Base-by-base conservation (phyloP, 2,888 invertebrate genomes). In the Barypeithes pellucidus region DNA sequence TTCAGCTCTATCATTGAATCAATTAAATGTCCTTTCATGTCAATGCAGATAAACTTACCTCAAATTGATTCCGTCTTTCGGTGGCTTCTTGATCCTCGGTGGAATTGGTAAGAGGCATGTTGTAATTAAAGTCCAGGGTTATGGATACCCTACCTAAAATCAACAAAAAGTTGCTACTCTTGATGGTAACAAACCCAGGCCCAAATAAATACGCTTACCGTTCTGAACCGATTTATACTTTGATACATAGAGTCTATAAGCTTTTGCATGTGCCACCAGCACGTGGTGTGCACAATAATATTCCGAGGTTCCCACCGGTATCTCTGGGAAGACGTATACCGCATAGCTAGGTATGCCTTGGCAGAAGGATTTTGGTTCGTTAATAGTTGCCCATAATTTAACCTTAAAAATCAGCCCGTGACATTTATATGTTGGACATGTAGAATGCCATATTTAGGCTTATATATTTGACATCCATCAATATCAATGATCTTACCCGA, bases 241-340 rank as follows among this genome's bases (percentile, higher is more conserved):
- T 0, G 83, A 78, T 43, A 90, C 81, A 77, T 90, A 92, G 79
- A 91, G 81, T 8, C 87, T 86, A 79, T 91, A 93, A 0, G 88
- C 89, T 79, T 85, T 87, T 0, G 89, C 92, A 79, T 94, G 93
- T 0, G 93, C 90, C 54, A 89, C 81, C 4, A 94, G 84, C 47
- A 91, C 85, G 73, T 90, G 90, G 79, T 91, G 91, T 0, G 87
- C 89, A 65, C 90, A 91, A 75, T 57, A 41, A 62, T 72, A 72
- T 24, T 72, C 72, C 5, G 54, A 33, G 3, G 50, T 57, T n/a
- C 72, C 72, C 3, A 41, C 11, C 14, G 72, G 72, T 7, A 67
- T n/a, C 43, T 72, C 54, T 4, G 43, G 14, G 57, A 62, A 67
- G 11, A 39, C 11, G 3, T n/a, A 33, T 16, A 9, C 18, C 29